Evolutionary conservation across 2,888 invertebrate species (phyloP).

Genomic region (Ophion ventricosus): DNA sequence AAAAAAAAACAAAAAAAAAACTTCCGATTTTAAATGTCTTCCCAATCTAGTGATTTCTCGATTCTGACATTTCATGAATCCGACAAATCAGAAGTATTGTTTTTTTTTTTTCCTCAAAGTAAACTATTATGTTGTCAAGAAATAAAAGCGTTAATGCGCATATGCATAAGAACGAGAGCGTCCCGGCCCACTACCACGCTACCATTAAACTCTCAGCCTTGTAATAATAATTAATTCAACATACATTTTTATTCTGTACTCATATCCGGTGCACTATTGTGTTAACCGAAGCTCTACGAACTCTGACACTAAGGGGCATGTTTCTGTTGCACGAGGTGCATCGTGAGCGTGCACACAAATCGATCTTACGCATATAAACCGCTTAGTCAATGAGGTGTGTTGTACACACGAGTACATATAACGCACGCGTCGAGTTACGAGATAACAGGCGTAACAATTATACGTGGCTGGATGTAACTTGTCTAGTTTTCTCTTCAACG

Average conservation of each 20-base stretch:
- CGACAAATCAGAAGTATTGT: not conserved
- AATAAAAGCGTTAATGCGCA: not conserved
- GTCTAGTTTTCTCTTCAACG: slow-evolving; percentile 10
- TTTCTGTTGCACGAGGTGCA: slow-evolving; percentile 16
- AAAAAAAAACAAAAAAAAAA: too few relatives aligned
- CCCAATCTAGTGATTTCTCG: too few relatives aligned
- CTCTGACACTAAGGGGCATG: slow-evolving; percentile 64
- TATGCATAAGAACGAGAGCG: not conserved
- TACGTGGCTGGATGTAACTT: slow-evolving; percentile 12
- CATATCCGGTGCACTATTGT: slow-evolving; percentile 59
- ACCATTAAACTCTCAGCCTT: slow-evolving; percentile 41
- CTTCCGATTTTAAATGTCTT: too few relatives aligned
- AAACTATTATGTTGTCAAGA: not conserved
- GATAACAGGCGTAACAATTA: slow-evolving; percentile 20
- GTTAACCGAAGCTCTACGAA: slow-evolving; percentile 59
- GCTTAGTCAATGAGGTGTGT: not conserved
- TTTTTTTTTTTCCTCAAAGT: not conserved
- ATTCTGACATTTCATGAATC: not conserved
- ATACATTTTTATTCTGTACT: slow-evolving; percentile 51
- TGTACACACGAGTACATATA: not conserved
- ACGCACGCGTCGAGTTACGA: slow-evolving; percentile 30
- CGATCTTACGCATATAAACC: not conserved
- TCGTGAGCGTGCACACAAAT: slow-evolving; percentile 2
- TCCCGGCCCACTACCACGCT: slow-evolving; percentile 3
- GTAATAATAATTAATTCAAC: slow-evolving; percentile 52